These are phyloP conservation scores for Acleris laterana DNA, from an alignment of 2,888 invertebrate species.

Conservation along the genomic window DNA sequence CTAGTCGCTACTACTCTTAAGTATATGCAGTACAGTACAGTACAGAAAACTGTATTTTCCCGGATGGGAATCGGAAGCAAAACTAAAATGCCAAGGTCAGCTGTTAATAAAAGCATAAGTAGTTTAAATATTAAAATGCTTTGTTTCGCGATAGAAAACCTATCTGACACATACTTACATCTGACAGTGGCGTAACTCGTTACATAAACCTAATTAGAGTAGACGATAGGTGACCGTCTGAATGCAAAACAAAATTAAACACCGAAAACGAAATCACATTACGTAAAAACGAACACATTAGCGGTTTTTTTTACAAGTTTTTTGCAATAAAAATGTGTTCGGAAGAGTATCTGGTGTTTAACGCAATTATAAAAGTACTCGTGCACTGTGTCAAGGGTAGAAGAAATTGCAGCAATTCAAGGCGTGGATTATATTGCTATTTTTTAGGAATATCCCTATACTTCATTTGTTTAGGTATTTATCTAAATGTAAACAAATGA, in stretches of 20 bases:
- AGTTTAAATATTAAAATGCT: not conserved
- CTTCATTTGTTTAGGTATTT: too few species aligned
- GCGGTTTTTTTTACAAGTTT: slow-evolving; percentile 25
- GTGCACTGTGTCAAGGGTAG: slow-evolving; percentile 23
- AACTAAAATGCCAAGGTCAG: too few species aligned
- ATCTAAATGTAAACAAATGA: too few species aligned
- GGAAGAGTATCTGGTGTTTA: slow-evolving; percentile 28
- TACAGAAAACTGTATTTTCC: too few species aligned
- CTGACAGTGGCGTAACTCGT: slow-evolving; percentile 36
- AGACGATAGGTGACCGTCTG: slow-evolving; percentile 46
- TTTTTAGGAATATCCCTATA: too few species aligned
- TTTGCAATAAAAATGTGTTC: slow-evolving; percentile 33
- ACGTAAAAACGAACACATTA: slow-evolving; percentile 30
- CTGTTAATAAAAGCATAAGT: not conserved
- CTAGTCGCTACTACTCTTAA: too few species aligned
- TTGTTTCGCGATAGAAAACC: slow-evolving; percentile 15
- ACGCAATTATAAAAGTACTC: slow-evolving; percentile 4
- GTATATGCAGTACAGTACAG: too few species aligned
- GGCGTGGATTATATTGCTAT: not conserved
- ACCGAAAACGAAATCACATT: slow-evolving; percentile 38
- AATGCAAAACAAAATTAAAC: slow-evolving; percentile 39
- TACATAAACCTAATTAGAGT: slow-evolving; percentile 46
- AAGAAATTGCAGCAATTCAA: slow-evolving; percentile 20
- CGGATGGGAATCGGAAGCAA: too few species aligned
- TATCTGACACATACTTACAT: slow-evolving; percentile 35